A percentile compares a stretch with the other conserved stretches of the same genome.
Conservation (phyloP, 2,888 invertebrate genomes). For the Isoperla grammatica region DNA sequence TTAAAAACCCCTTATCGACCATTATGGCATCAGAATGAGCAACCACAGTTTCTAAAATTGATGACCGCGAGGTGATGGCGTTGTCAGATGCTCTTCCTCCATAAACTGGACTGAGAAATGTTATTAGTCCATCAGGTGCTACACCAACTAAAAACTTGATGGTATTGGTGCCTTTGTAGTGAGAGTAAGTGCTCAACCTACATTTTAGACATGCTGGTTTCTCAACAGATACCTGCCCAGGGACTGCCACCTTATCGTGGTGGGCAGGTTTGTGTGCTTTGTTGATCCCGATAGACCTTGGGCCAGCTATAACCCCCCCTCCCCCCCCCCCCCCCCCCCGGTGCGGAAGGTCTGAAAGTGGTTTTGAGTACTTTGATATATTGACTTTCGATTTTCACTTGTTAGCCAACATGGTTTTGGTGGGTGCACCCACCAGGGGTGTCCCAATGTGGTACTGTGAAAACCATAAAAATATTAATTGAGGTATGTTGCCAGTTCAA, state of each 20-base stretch:
- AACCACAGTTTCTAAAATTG: neutral
- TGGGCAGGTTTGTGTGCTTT: slow-evolving; percentile 30
- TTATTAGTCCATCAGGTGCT: slow-evolving; percentile 33
- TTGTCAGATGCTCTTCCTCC: slow-evolving; percentile 35
- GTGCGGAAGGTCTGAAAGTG: no score
- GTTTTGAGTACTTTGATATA: no score
- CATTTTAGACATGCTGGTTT: slow-evolving; percentile 32
- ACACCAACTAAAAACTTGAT: slow-evolving; percentile 34
- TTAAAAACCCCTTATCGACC: neutral
- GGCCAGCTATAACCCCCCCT: no score
- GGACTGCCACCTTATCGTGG: no score
- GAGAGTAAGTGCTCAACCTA: slow-evolving; percentile 32
- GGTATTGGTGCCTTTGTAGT: slow-evolving; percentile 33
- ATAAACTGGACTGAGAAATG: slow-evolving; percentile 33
- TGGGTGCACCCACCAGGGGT: no score
- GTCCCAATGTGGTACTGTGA: no score
- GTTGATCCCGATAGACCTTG: slow-evolving; percentile 34
- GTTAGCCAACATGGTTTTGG: no score
- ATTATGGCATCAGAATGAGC: no score
- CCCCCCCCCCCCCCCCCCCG: no score
- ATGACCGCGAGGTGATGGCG: slow-evolving; percentile 26
- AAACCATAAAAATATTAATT: no score
- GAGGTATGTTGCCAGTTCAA: no score
- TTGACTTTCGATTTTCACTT: no score
- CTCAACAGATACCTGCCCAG: slow-evolving; percentile 34